phyloP scores from a whole-genome alignment of 2,113 vertebrate species.

The Chauna torquata region DNA sequence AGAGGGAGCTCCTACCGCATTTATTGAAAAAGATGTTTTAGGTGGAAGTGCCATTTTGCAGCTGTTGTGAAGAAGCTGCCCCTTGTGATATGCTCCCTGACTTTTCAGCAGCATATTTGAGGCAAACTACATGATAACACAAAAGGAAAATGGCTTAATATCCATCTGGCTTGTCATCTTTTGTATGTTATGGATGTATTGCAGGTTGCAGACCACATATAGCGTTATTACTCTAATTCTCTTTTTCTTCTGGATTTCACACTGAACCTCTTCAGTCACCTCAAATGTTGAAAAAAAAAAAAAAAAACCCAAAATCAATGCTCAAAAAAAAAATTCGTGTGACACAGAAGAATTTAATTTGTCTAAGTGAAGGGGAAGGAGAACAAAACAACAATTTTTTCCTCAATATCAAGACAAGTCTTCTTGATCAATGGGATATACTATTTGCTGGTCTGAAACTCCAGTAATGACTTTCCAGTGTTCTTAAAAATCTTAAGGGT shows the following conservation, averaged over 20 bases:
- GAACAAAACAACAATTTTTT: background rate
- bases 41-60: background rate
- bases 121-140: background rate
- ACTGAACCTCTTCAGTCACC: constrained; percentile 27
- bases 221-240: background rate
- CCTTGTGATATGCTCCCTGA: background rate
- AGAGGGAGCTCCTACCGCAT: constrained; percentile 67
- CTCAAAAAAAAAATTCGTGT: constrained; percentile 4
- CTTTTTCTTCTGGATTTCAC: background rate
- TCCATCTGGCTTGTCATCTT: background rate
- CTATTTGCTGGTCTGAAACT: background rate
- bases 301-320: too few relatives aligned
- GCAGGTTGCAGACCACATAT: background rate
- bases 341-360: constrained; percentile 36
- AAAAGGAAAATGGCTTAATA: background rate
- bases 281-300: constrained; percentile 50
- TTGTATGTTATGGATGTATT: background rate
- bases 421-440: constrained; percentile 1
- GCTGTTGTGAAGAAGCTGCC: background rate
- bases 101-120: background rate
- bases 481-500: background rate
- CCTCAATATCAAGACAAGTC: background rate
- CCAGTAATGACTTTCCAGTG: background rate
- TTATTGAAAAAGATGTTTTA: background rate
- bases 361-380: constrained; percentile 9